Evolutionary conservation across 2,113 vertebrate genomes (phyloP).

Genomic region (Tragelaphus strepsiceros): DNA sequence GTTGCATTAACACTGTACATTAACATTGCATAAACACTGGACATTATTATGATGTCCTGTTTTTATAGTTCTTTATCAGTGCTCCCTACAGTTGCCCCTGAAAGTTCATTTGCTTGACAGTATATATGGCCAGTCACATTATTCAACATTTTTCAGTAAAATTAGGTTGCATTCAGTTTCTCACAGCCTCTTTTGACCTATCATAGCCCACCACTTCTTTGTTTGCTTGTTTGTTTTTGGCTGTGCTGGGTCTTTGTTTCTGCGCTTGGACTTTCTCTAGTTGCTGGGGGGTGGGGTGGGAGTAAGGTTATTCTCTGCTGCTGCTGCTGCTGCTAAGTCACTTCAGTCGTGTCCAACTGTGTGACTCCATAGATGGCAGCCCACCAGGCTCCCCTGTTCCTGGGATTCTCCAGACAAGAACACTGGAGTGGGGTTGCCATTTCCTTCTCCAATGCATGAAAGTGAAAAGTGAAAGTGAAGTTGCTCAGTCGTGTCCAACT

Average conservation of each 20-base stretch:
- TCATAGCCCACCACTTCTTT: background rate
- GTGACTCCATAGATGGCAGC: too few species aligned
- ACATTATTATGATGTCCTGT: background rate
- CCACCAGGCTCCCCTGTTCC: too few species aligned
- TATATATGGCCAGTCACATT: background rate
- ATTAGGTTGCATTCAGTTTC: background rate
- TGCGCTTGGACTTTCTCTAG: background rate
- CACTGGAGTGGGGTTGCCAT: too few species aligned
- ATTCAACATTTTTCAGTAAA: background rate
- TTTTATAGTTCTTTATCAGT: background rate
- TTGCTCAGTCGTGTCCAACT: too few species aligned
- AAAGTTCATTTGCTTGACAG: background rate
- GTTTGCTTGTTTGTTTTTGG: background rate
- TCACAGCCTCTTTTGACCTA: background rate
- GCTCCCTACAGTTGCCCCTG: background rate
- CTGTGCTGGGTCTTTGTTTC: background rate
- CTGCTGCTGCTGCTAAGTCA: too few species aligned
- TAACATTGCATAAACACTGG: background rate
- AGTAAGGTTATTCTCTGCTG: background rate
- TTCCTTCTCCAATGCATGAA: too few species aligned
- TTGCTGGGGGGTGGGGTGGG: background rate
- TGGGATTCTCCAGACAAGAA: too few species aligned
- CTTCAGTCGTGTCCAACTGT: too few species aligned
- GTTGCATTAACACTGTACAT: background rate
- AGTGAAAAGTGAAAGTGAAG: too few species aligned